Conservation (phyloP, 2,113 vertebrate species). For the Mugil cephalus region DNA sequence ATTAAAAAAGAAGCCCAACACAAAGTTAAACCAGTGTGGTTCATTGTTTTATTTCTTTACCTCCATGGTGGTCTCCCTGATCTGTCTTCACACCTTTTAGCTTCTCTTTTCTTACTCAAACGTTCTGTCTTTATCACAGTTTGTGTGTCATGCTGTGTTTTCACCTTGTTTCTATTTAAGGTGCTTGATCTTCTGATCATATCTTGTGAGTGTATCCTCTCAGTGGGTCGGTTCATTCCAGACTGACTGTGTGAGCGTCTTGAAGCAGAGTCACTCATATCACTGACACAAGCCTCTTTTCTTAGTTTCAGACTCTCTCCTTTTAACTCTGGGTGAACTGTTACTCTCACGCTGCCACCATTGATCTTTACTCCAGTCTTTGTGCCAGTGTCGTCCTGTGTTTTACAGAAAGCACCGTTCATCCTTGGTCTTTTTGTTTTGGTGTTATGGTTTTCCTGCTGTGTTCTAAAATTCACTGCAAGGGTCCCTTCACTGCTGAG, state of each 20-base stretch:
- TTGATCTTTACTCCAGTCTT: no score
- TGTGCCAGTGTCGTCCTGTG: accelerated
- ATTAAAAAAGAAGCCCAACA: no score
- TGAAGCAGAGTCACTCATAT: background rate
- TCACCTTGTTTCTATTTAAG: background rate
- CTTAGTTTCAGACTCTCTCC: background rate
- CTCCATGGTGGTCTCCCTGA: background rate
- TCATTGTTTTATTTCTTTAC: background rate
- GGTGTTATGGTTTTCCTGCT: background rate
- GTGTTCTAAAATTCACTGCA: accelerated
- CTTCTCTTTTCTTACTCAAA: accelerated
- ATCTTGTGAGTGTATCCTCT: accelerated
- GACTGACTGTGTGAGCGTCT: accelerated
- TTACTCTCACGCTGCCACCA: no score
- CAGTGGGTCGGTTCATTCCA: accelerated
- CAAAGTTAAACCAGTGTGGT: no score
- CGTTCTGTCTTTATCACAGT: background rate
- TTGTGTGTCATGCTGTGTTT: background rate
- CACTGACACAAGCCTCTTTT: background rate
- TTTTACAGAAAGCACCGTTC: background rate
- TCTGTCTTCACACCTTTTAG: background rate
- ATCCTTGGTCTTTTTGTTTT: background rate
- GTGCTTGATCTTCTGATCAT: background rate
- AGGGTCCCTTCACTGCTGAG: background rate
- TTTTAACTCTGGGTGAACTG: no score